Evolutionary conservation across 92 coral and sea anemone genomes (phyloP), one percentile per base, ranked within the genome.

Genomic region (Anthopleura xanthogrammica): DNA sequence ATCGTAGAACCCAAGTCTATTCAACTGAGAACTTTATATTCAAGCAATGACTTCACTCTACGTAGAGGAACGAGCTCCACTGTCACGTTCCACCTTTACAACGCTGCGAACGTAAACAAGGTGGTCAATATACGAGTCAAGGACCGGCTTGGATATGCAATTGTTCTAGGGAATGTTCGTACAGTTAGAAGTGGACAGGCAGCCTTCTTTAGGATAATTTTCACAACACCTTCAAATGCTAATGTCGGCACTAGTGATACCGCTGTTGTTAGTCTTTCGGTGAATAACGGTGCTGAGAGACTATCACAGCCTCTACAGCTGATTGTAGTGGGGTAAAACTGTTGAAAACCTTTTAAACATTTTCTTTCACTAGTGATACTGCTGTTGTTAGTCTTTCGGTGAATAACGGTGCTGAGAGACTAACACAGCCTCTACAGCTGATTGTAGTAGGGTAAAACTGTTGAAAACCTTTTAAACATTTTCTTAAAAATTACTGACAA

Each of bases 1-100:
- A 84, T 71, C 13, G 91, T 93, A 39, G 85, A 86, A 60, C 95
- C 98, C 16, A 84, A 92, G 81, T 83, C 85, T 8, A 80, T 86
- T 41, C 81, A 88, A 39, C 89, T 95, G 7, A 87, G 97, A 23
- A 90, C 83, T 50, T 77, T 87, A 36, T 75, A 82, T 42, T 90
- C 95, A 5, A 78, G 80, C 19, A 87, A 84, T 50, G 88, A 88
- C 60, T 95, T 85, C 82, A 91, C 91, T 19, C 90, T 95, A 13
- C 93, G 92, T n/a, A 72, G 85, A 7, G 91, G 93, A 22, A 75
- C 72, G 64, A 62, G 2, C 9, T 73, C 89, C 17, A 58, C 62
- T 16, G 86, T 95, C 16, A 82, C 83, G 52, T 88, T 95, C 57
- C 87, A 91, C 13, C 42, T 91, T 41, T 91, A 80, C 65, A 85